Evolutionary conservation across 2,888 invertebrate species (phyloP), one percentile per base, ranked within the genome.

Genomic region (Gonocerus acuteangulatus): DNA sequence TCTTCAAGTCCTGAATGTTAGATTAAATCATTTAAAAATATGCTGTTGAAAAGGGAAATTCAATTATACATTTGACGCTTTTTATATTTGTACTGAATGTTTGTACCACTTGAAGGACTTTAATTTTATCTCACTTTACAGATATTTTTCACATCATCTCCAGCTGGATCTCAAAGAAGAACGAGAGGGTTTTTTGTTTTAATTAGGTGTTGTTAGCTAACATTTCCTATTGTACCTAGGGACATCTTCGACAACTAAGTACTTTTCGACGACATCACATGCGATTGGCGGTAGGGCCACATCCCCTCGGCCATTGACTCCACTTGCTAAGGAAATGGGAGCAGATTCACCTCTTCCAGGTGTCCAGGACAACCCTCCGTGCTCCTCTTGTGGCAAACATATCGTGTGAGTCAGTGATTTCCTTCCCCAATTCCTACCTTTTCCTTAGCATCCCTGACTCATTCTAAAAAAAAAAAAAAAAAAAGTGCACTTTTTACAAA

Each of bases 351-450:
- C 42, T 42, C 54, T 39, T 22, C 42, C 39, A 22, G 59, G 63
- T 60, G 45, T 62, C 59, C 71, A 75, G 74, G 76, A 76, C 71
- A 77, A 77, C 77, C 76, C 78, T 77, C 74, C 80, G 75, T 93
- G 94, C 80, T 83, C 84, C 73, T 87, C 87, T 73, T 94, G 93
- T 80, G 88, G 87, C 77, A 82, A 86, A 76, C 81, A 86, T 73
- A 89, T 92, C 76, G 86, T 87, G 92, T 92, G 85, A 87, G 86
- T 84, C 79, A 76, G 76, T 54, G 36, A 19, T 15, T 1, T 54
- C 54, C 47, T 32, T 13, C 13, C 22, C 22, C 23, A 27, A 22
- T 23, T 32, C 39, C 39, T n/a, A 39, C 15, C n/a, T n/a, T 39
- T 15, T 39, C 39, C n/a, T 18, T 42, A n/a, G n/a, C n/a, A n/a